Evolutionary conservation across 2,888 invertebrate species (phyloP).

Genomic region (Megaustenia siamemsis): DNA sequence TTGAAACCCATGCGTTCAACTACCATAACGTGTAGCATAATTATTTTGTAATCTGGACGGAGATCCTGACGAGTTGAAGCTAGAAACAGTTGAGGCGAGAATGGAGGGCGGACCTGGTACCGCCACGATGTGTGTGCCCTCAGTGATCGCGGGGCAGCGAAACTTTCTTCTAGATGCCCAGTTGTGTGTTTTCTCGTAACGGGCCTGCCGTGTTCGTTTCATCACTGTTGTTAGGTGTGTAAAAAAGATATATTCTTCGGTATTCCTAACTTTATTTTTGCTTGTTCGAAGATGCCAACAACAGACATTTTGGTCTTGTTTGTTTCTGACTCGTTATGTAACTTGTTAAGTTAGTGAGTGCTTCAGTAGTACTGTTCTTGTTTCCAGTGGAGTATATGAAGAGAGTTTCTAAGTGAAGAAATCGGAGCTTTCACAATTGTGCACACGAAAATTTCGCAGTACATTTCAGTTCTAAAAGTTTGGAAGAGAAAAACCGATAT

Average conservation of each 20-base stretch:
- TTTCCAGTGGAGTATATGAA: too few relatives aligned
- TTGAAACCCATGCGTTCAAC: too few relatives aligned
- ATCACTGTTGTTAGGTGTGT: background rate
- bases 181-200: background rate
- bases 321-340: too few relatives aligned
- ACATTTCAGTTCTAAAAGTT: too few relatives aligned
- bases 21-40: background rate
- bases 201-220: background rate
- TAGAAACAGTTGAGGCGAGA: background rate
- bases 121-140: constrained; percentile 24
- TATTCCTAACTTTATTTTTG: background rate
- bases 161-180: background rate
- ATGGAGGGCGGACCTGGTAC: background rate
- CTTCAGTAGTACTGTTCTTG: too few relatives aligned
- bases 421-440: too few relatives aligned
- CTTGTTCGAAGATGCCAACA: too few relatives aligned
- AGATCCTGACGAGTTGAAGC: background rate
- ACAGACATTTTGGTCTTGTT: too few relatives aligned
- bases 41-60: background rate
- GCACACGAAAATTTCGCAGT: too few relatives aligned
- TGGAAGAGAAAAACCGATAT: too few relatives aligned
- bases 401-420: too few relatives aligned
- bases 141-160: background rate
- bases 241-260: background rate
- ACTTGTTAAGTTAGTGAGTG: too few relatives aligned